A percentile compares a stretch with the other conserved stretches of the same genome.
These are phyloP conservation scores for Salarias fasciatus DNA, from an alignment of 2,797 vertebrate species.

Conservation along the genomic window DNA sequence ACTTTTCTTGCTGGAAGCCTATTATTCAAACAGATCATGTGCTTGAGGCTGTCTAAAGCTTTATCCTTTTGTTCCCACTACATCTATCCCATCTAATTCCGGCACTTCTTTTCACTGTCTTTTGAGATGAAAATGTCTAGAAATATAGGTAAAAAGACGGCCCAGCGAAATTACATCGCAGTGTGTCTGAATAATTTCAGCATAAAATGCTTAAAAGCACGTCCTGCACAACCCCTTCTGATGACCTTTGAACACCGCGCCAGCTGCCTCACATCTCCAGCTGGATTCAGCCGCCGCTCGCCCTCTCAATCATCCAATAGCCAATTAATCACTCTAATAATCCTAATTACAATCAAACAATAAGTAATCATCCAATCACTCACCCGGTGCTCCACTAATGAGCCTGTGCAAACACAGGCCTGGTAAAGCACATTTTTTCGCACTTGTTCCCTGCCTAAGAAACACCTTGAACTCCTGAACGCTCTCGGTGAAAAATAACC, in stretches of 20 bases:
- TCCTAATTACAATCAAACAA: slow-evolving; percentile 72
- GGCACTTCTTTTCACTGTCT: neutral
- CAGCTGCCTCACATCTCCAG: slow-evolving; percentile 46
- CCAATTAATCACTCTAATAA: slow-evolving; percentile 63
- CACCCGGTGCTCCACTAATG: slow-evolving; percentile 60
- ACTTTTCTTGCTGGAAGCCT: neutral
- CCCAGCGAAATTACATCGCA: neutral
- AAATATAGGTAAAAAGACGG: neutral
- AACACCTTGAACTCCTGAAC: slow-evolving; percentile 60
- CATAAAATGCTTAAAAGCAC: too few relatives aligned
- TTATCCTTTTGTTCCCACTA: neutral
- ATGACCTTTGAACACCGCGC: slow-evolving; percentile 40
- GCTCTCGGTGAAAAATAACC: slow-evolving; percentile 47
- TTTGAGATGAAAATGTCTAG: neutral
- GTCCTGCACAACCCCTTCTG: neutral
- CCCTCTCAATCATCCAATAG: slow-evolving; percentile 44
- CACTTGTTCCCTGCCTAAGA: slow-evolving; percentile 15
- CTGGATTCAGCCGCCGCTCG: slow-evolving; percentile 27
- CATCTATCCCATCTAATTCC: neutral
- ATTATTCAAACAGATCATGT: slow-evolving; percentile 10
- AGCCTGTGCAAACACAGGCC: slow-evolving; percentile 31
- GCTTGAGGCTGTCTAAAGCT: slow-evolving; percentile 14
- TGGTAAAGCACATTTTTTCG: slow-evolving; percentile 34
- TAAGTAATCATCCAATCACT: slow-evolving; percentile 63
- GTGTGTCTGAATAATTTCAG: neutral